A percentile compares a stretch with the other conserved stretches of the same genome.
These are phyloP conservation scores for Cairina moschata DNA, from an alignment of 2,113 vertebrate species.

Conservation along the genomic window DNA sequence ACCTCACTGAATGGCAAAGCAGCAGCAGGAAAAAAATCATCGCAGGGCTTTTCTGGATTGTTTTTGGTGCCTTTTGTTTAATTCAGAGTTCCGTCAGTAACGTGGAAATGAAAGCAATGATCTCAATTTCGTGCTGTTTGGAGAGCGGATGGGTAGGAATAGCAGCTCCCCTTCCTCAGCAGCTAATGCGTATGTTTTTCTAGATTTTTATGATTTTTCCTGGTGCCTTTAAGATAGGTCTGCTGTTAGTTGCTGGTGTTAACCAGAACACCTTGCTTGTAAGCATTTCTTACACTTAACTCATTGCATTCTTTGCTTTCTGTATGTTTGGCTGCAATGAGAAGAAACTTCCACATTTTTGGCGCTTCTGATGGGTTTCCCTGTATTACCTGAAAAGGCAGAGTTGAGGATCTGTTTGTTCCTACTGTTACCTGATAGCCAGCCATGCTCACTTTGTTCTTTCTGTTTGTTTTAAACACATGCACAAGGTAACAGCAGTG, in stretches of 20 bases:
- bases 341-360: not conserved
- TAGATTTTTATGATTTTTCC: not conserved
- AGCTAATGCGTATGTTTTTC: rapidly evolving
- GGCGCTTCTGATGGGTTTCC: not conserved
- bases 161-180: not conserved
- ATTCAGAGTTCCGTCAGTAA: not conserved
- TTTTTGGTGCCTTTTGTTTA: not conserved
- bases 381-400: not conserved
- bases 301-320: not conserved
- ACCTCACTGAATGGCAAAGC: not conserved
- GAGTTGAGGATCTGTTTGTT: not conserved
- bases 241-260: not conserved
- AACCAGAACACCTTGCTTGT: not conserved
- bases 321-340: not conserved
- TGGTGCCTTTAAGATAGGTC: not conserved
- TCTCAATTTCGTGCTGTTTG: not conserved
- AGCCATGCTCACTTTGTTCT: not conserved
- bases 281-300: not conserved
- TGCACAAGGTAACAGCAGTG: not conserved
- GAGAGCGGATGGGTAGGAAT: not conserved
- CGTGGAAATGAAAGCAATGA: not conserved
- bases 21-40: not conserved
- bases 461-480: not conserved
- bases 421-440: not conserved
- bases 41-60: too few species aligned